Evolutionary conservation across 2,113 vertebrate species (phyloP), one percentile per base, ranked within the genome.

Genomic region (Aphelocoma coerulescens): DNA sequence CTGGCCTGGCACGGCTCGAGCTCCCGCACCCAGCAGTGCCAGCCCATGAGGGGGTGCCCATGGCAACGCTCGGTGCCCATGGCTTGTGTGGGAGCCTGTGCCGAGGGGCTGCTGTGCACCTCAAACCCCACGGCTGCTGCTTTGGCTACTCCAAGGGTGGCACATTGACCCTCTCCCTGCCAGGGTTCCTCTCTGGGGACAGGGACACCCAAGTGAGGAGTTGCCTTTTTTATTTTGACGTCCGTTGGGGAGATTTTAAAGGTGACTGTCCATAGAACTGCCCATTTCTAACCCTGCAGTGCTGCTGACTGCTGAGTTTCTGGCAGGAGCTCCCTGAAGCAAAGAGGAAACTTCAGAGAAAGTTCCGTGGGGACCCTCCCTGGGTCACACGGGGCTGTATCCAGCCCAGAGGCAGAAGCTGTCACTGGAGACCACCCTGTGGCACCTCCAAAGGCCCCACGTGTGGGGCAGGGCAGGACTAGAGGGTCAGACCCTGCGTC

Each of bases 1-100:
- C 41, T 2, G 0, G 37, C 11, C 73, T 51, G 68, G 83, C 58
- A 35, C 0, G 0, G 57, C 32, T 23, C 0, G 0, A 41, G 52
- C 9, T 66, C 65, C 68, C 41, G 13, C 11, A 13, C 3, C 65
- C 67, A 21, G 58, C 68, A 44, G 58, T 59, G 72, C 81, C 85
- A 80, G 44, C 58, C 62, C 18, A 1, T 0, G 16, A 1, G 2
- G 41, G 41, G 41, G 44, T 66, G 87, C 83, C 49, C 1, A 0
- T 2, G 4, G 49, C 69, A 30, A 18, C 21, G 54, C 54, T 46
- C 37, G 30, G 69, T 39, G 78, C 51, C 46, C 73, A 2, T 0
- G 2, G 78, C 32, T 41, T 3, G 9, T 0, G 2, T 0, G 1
- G 32, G 41, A 55, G 16, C 43, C 58, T 1, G 6, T 61, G 68